Evolutionary conservation across 2,888 invertebrate species (phyloP), one percentile per base, ranked within the genome.

Genomic region (Troides aeacus): DNA sequence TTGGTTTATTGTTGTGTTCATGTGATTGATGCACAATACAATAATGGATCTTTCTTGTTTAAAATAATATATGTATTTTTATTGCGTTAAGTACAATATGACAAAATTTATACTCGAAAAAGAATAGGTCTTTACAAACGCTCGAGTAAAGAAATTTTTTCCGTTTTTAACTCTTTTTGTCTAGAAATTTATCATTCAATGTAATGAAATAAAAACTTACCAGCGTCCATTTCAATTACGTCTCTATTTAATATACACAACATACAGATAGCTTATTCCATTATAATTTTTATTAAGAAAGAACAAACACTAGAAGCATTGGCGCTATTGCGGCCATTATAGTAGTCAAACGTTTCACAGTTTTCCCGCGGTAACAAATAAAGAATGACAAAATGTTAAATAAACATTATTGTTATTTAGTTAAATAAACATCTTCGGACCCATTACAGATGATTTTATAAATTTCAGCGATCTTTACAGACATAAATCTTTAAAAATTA

Each of bases 301-400:
- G 83, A 84, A 81, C 87, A 88, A 89, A 90, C 88, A 90, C 85
- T 84, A 85, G 85, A 84, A 85, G 90, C 88, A 91, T 91, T 91
- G 90, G 90, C 90, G 91, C 90, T 91, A 85, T 85, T 90, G 92
- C 92, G 92, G 92, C 92, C 92, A 92, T 92, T 92, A 91, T 74
- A 84, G 84, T 83, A 88, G 86, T 89, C 88, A 88, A 89, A 90
- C 88, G 89, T 89, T 85, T 87, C 84, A 73, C 86, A 85, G 84
- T 88, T 92, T 92, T 92, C 92, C 92, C 92, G 92, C 92, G 92
- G 89, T 89, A 86, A 88, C 80, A 77, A 77, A 77, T 69, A 72
- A 68, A 24, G 68, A 70, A 71, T 70, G 65, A 73, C 66, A 73
- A 72, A 72, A 73, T 72, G 72, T 68, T 72, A 72, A 73, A 71